Evolutionary conservation across 2,113 vertebrate species (phyloP).

Genomic region (Rhinolophus ferrumequinum): DNA sequence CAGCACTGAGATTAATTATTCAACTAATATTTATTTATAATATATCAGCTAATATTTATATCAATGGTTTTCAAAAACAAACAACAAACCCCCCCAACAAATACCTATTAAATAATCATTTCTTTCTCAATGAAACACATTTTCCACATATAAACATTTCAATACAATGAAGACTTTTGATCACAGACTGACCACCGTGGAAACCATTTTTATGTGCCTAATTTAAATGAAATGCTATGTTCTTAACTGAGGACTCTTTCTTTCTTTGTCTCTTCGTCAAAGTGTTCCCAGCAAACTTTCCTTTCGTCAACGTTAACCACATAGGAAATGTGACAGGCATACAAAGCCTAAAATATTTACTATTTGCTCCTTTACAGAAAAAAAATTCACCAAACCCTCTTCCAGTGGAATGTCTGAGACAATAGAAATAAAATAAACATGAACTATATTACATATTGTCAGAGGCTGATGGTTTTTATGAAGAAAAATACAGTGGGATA

Average conservation of each 20-base stretch:
- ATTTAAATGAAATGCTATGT: background rate
- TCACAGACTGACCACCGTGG: background rate
- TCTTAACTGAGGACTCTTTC: background rate
- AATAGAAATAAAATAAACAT: background rate
- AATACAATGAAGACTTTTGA: background rate
- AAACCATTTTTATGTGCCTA: background rate
- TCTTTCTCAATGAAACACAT: background rate
- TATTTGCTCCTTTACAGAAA: background rate
- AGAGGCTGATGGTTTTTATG: background rate
- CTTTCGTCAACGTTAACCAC: background rate
- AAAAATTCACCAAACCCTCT: background rate
- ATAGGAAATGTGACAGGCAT: background rate
- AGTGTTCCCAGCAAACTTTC: background rate
- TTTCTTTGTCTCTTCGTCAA: background rate
- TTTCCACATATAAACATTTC: background rate
- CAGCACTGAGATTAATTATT: slow-evolving; percentile 12
- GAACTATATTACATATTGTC: background rate
- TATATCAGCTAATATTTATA: background rate
- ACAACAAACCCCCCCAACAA: background rate
- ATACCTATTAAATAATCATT: background rate
- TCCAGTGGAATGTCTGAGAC: background rate
- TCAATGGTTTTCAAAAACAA: background rate
- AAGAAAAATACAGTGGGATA: background rate
- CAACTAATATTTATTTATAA: slow-evolving; percentile 10
- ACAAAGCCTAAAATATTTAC: background rate